Evolutionary conservation across 2,888 invertebrate genomes (phyloP), one percentile per base, ranked within the genome.

Genomic region (Neoaliturus tenellus): DNA sequence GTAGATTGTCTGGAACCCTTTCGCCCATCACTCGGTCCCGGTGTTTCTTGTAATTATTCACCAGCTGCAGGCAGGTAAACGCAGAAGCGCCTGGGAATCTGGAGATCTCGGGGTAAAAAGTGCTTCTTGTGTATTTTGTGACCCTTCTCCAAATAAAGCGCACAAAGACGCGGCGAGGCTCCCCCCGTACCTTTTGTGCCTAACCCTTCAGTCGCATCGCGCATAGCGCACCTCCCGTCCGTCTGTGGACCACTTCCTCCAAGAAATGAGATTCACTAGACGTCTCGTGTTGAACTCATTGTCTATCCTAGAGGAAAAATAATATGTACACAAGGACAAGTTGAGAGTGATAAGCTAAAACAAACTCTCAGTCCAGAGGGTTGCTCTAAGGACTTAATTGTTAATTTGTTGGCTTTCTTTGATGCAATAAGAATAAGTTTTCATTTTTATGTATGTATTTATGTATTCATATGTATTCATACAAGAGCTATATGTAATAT

Each of bases 41-140:
- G 35, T 67, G n/a, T 67, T 67, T 20, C n/a, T 33, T 14, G 69
- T 69, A 39, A 69, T 69, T 69, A 69, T 69, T 35, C 69, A 67
- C 67, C 69, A 69, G 69, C 69, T 69, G 69, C 69, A 20, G n/a
- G 35, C 69, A 75, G 73, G 73, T 44, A 75, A 75, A 20, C 33
- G 33, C 4, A 6, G 69, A 69, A 35, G 39, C 44, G 73, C 73
- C 44, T 75, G 73, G 73, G 73, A 75, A 75, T 75, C 44, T 28
- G 44, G 73, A 75, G 73, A 75, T 75, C 73, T 75, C 55, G 33
- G 51, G 78, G 55, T 78, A 78, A 78, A 78, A 78, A 78, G 78
- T 17, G 73, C 55, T 51, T 78, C 78, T 78, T 78, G 78, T 78
- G 78, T 78, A 78, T 78, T 78, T 78, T 78, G 78, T 78, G 78